phyloP scores from a whole-genome alignment of 2,797 vertebrate genomes.

The Argentina silus region DNA sequence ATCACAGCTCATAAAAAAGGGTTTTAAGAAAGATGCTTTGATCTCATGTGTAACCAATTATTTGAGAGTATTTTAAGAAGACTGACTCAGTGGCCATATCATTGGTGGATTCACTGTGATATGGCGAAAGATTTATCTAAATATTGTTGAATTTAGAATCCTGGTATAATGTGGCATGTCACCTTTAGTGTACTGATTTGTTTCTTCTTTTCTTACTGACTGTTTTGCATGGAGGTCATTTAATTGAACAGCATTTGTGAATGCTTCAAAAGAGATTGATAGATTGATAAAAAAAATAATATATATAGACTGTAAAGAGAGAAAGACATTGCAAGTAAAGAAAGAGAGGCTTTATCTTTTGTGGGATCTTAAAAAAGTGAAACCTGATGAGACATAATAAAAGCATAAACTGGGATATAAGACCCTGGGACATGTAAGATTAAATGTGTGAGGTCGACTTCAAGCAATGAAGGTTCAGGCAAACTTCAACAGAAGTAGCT shows the following conservation, averaged over 20 bases:
- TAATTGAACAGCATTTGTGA: neutral
- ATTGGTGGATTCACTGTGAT: neutral
- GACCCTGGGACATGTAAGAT: conserved; percentile 63
- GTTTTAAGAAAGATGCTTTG: conserved; percentile 46
- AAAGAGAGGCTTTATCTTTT: conserved; percentile 45
- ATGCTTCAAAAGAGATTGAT: neutral
- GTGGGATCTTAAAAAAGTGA: conserved; percentile 52
- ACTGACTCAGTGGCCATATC: conserved; percentile 27
- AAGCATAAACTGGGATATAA: conserved; percentile 59
- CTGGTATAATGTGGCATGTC: neutral
- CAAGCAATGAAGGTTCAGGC: conserved; percentile 57
- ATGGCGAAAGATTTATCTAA: conserved; percentile 28
- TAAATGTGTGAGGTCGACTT: conserved; percentile 64
- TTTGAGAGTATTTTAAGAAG: conserved; percentile 13
- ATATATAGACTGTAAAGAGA: conserved; percentile 35
- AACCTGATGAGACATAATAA: conserved; percentile 66
- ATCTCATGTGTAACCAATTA: conserved; percentile 47
- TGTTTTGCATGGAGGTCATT: no score
- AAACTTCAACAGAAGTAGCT: conserved; percentile 38
- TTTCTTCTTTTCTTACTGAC: no score
- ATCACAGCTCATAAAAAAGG: conserved; percentile 48
- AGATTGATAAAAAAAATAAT: conserved; percentile 1
- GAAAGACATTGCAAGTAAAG: conserved; percentile 11
- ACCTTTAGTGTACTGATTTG: no score
- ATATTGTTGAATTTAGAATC: conserved; percentile 14